Conservation (phyloP, 2,113 vertebrate genomes). For the Scomber japonicus region DNA sequence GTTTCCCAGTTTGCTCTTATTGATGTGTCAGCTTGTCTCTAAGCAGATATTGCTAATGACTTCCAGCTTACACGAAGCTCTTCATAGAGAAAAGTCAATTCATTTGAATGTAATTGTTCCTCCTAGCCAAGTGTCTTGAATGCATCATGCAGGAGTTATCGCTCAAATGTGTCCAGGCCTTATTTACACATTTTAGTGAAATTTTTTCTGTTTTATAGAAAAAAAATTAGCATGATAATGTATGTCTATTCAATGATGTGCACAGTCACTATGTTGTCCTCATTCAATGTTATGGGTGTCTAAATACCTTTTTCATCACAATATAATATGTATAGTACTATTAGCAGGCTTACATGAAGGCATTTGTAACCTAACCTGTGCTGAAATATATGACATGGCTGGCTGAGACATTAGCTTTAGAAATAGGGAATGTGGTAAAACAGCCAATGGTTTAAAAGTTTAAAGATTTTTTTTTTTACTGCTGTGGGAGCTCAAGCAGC, state of each 20-base stretch:
- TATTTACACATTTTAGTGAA: slow-evolving; percentile 5
- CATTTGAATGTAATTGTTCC: slow-evolving; percentile 66
- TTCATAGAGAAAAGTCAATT: slow-evolving; percentile 62
- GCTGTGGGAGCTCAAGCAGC: too few species aligned
- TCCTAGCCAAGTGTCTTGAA: slow-evolving; percentile 27
- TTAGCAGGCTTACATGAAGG: background rate
- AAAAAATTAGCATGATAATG: background rate
- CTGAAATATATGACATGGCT: background rate
- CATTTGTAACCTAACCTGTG: background rate
- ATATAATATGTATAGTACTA: background rate
- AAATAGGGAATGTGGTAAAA: too few species aligned
- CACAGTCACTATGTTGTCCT: background rate
- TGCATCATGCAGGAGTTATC: slow-evolving; percentile 52
- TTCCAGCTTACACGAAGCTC: slow-evolving; percentile 62
- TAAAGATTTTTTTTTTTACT: too few species aligned
- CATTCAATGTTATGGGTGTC: slow-evolving; percentile 2
- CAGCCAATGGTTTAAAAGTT: too few species aligned
- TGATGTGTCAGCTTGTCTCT: slow-evolving; percentile 79
- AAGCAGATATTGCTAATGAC: slow-evolving; percentile 82
- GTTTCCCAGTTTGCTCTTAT: slow-evolving; percentile 77
- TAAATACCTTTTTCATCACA: background rate
- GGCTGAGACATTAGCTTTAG: background rate
- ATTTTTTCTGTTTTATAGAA: background rate
- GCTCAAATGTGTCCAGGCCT: slow-evolving; percentile 18
- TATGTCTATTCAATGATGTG: background rate